Base-by-base conservation (phyloP, 2,113 vertebrate species). In the Eurystomus gularis region DNA sequence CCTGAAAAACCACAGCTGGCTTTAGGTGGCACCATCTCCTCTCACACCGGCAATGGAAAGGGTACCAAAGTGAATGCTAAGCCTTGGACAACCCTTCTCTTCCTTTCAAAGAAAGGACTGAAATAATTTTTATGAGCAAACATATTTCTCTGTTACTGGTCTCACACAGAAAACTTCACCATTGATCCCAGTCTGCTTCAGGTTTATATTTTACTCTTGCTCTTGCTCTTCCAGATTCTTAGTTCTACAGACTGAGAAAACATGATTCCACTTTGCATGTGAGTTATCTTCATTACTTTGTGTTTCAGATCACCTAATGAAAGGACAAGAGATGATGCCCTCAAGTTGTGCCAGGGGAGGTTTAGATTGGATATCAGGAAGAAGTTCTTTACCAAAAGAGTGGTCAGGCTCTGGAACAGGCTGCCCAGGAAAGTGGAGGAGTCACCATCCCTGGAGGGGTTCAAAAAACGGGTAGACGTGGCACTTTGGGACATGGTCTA, bases 161-260 rank as follows among this genome's bases (percentile, higher is more conserved):
- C 46, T 60, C 77, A 33, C 16, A 40, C 60, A 84, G 55, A 65
- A 55, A 82, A 44, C 8, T 26, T 28, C 40, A 29, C 49, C 49
- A 5, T 13, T 6, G 14, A 70, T 18, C 25, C 2, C 0, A n/a
- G 37, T 7, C 71, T 58, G 21, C 23, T 49, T 10, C 9, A 4
- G 9, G 7, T 72, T 13, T 33, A 17, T 7, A 3, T 25, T 61
- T n/a, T n/a, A n/a, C n/a, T n/a, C n/a, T 66, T 9, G 28, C 35
- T 66, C 40, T 26, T 25, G 25, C 61, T 49, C 75, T 44, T 39
- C 26, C 77, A 48, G 25, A 7, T 13, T 65, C 49, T 37, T 29
- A 55, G 21, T 13, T 46, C 58, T 61, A 55, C 0, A 9, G 49
- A 12, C 21, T 39, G 24, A 42, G 33, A 78, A 51, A 40, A 23